Percentiles rank a stretch among this genome's conserved stretches.
Evolutionary conservation across 2,888 invertebrate species (phyloP).

Genomic region (Mythimna loreyi): DNA sequence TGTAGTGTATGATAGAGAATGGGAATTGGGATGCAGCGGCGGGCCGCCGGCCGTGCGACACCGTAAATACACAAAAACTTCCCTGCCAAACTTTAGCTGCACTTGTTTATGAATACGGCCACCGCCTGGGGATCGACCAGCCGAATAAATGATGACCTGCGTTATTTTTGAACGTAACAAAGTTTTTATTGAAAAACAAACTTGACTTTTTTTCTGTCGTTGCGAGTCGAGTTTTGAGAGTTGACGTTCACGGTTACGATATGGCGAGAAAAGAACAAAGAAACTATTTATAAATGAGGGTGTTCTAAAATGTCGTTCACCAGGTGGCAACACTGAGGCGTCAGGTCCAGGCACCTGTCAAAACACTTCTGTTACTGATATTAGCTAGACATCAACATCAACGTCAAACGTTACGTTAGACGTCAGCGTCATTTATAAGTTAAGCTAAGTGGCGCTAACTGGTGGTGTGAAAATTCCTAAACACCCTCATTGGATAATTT

Average conservation of each 20-base stretch:
- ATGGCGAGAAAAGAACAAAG: neutral
- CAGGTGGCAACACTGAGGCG: no score
- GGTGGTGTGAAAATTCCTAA: no score
- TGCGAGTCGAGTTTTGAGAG: neutral
- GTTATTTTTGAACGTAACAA: slow-evolving; percentile 63
- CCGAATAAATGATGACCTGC: slow-evolving; percentile 74
- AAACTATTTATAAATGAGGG: no score
- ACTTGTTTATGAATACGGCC: slow-evolving; percentile 85
- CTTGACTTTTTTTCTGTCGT: slow-evolving; percentile 27
- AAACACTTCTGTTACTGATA: no score
- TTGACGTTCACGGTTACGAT: neutral
- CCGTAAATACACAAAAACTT: slow-evolving; percentile 87
- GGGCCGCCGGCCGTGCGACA: slow-evolving; percentile 70
- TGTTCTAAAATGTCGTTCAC: no score
- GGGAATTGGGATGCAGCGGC: slow-evolving; percentile 74
- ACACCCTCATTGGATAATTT: neutral
- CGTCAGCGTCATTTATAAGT: no score
- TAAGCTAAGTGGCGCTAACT: no score
- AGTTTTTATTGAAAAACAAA: slow-evolving; percentile 62
- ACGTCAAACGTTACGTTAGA: no score
- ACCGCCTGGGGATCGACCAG: slow-evolving; percentile 74
- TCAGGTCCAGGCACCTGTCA: no score
- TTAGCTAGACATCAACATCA: no score
- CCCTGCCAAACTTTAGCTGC: slow-evolving; percentile 85
- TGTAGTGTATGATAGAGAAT: slow-evolving; percentile 68